Conservation (phyloP, 2,113 vertebrate genomes). For the Poeciliopsis retropinna region DNA sequence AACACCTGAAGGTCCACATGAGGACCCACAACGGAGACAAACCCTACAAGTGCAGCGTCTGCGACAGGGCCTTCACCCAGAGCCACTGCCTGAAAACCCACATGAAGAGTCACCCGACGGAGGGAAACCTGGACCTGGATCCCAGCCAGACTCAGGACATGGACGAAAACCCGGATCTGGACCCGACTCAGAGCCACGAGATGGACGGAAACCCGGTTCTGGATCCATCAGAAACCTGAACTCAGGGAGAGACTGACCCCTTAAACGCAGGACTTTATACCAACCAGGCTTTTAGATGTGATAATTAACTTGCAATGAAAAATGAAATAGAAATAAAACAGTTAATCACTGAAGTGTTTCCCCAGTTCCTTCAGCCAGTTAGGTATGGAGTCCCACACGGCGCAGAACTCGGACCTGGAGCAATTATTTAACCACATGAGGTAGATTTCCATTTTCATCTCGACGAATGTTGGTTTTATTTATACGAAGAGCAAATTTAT, state of each 20-base stretch:
- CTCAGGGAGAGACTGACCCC: background rate
- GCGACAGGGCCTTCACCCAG: conserved; percentile 55
- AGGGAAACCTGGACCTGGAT: background rate
- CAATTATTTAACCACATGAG: no score
- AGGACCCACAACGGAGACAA: conserved; percentile 58
- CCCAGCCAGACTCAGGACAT: background rate
- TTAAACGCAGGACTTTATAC: background rate
- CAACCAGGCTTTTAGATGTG: background rate
- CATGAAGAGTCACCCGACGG: conserved; percentile 41
- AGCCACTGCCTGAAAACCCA: conserved; percentile 61
- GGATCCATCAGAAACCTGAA: background rate
- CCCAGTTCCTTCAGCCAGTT: no score
- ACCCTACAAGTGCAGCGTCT: conserved; percentile 43
- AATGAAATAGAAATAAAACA: background rate
- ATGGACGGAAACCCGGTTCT: background rate
- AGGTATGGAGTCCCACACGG: no score
- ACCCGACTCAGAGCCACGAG: background rate
- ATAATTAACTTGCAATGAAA: background rate
- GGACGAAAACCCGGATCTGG: background rate
- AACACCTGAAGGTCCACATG: conserved; percentile 55
- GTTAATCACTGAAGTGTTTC: background rate
- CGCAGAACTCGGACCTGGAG: no score
- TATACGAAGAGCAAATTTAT: no score
- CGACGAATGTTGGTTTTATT: no score
- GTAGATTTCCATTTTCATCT: no score